These are phyloP conservation scores for Drosophila macrospina DNA, from an alignment of 2,888 invertebrate species.

Conservation along the genomic window DNA sequence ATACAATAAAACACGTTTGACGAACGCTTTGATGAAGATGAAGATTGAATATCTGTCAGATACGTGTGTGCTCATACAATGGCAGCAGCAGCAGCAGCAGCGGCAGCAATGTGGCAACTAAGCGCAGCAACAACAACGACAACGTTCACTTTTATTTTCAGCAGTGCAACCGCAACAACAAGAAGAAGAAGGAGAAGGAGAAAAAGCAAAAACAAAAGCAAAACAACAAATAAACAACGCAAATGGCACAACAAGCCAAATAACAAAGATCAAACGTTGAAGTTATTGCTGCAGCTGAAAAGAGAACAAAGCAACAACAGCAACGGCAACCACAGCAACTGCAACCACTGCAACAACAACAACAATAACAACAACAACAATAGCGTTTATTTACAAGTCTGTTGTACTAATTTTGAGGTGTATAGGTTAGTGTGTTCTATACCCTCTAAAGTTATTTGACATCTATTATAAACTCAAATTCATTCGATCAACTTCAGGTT, in stretches of 20 bases:
- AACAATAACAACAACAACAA: slow-evolving; percentile 10
- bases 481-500: neutral
- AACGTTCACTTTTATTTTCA: slow-evolving; percentile 76
- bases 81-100: slow-evolving; percentile 24
- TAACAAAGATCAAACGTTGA: slow-evolving; percentile 72
- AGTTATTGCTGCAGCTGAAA: slow-evolving; percentile 27
- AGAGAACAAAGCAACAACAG: slow-evolving; percentile 50
- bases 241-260: slow-evolving; percentile 66
- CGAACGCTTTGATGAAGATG: slow-evolving; percentile 58
- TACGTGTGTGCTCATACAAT: slow-evolving; percentile 47
- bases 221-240: slow-evolving; percentile 22
- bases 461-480: neutral
- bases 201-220: slow-evolving; percentile 1
- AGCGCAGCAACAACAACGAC: slow-evolving; percentile 22
- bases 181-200: slow-evolving; percentile 11
- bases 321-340: slow-evolving; percentile 12
- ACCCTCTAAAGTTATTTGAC: slow-evolving; percentile 21
- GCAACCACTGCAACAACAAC: no score
- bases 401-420: slow-evolving; percentile 29
- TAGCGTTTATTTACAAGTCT: slow-evolving; percentile 16
- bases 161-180: slow-evolving; percentile 61
- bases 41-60: slow-evolving; percentile 77
- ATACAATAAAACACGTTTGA: slow-evolving; percentile 76
- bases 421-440: slow-evolving; percentile 18
- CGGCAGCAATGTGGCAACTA: slow-evolving; percentile 11